Percentiles rank a stretch among this genome's conserved stretches.
phyloP scores from a whole-genome alignment of 1,140 invertebrate species.

The Drusus annulatus region DNA sequence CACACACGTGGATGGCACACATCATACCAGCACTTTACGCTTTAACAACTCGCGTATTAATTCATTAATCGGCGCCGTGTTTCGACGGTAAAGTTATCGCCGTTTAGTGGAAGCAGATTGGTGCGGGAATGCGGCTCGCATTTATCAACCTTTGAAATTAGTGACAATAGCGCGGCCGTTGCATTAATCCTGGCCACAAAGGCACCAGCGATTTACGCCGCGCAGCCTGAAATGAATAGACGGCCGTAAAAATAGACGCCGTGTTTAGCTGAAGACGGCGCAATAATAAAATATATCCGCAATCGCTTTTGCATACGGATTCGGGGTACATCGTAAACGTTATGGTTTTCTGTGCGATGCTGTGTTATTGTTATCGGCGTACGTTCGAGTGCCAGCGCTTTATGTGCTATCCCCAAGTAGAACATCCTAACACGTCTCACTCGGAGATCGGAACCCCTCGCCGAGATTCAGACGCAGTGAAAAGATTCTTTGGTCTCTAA shows the following conservation, averaged over 20 bases:
- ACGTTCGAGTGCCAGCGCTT: not conserved
- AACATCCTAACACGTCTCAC: not conserved
- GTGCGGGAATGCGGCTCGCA: conserved; percentile 46
- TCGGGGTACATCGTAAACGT: not conserved
- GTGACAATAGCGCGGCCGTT: conserved; percentile 51
- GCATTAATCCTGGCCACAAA: conserved; percentile 49
- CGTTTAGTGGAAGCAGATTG: conserved; percentile 42
- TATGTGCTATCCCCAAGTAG: not conserved
- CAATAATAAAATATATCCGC: conserved; percentile 46
- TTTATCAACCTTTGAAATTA: conserved; percentile 59
- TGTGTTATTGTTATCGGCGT: not conserved
- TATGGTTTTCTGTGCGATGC: conserved; percentile 9
- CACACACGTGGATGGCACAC: too few species aligned
- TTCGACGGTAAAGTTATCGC: conserved; percentile 35
- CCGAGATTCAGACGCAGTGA: too few species aligned
- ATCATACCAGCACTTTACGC: not conserved
- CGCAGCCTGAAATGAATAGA: conserved; percentile 44
- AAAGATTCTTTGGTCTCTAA: too few species aligned
- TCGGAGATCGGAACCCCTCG: too few species aligned
- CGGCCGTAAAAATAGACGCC: conserved; percentile 49
- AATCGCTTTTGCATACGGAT: conserved; percentile 32
- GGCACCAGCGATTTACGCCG: conserved; percentile 39
- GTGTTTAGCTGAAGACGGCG: conserved; percentile 47
- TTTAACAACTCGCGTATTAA: conserved; percentile 21
- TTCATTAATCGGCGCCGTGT: not conserved